A percentile compares a stretch with the other conserved stretches of the same genome.
Evolutionary conservation across 1,140 invertebrate genomes (phyloP).

Genomic region (Paracyclopina nana): DNA sequence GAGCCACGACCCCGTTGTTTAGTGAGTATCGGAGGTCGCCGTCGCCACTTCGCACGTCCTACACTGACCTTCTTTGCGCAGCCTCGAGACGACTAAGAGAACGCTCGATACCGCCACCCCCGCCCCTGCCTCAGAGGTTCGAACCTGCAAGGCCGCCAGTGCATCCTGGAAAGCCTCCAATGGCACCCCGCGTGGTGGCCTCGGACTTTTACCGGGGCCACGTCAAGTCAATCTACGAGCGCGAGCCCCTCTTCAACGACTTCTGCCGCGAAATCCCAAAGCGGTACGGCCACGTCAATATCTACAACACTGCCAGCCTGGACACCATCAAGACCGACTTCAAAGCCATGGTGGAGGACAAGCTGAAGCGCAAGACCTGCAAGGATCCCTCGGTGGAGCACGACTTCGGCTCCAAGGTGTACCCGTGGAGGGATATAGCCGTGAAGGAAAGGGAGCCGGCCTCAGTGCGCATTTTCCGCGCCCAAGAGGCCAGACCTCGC

Average conservation of each 20-base stretch:
- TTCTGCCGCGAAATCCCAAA: neutral
- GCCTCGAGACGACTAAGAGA: neutral
- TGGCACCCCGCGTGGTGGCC: too few relatives aligned
- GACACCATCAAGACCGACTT: neutral
- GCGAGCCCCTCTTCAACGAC: constrained; percentile 8
- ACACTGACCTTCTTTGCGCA: neutral
- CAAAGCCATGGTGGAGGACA: neutral
- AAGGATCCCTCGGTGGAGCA: neutral
- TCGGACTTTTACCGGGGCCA: constrained; percentile 6
- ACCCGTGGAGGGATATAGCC: neutral
- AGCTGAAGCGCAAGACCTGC: neutral
- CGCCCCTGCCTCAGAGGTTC: neutral
- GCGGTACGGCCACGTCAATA: neutral
- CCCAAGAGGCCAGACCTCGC: neutral
- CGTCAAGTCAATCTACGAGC: constrained; percentile 9
- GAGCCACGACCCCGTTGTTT: too few relatives aligned
- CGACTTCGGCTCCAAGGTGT: neutral
- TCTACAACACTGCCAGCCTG: neutral
- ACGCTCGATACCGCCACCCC: neutral
- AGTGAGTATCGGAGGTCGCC: too few relatives aligned
- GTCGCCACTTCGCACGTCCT: too few relatives aligned
- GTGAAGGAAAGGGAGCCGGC: neutral
- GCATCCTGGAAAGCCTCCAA: neutral
- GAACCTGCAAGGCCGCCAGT: neutral
- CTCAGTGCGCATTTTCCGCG: neutral